Percentiles rank a stretch among this genome's conserved stretches.
Evolutionary conservation across 2,888 invertebrate genomes (phyloP).

Genomic region (Corbicula japonica): DNA sequence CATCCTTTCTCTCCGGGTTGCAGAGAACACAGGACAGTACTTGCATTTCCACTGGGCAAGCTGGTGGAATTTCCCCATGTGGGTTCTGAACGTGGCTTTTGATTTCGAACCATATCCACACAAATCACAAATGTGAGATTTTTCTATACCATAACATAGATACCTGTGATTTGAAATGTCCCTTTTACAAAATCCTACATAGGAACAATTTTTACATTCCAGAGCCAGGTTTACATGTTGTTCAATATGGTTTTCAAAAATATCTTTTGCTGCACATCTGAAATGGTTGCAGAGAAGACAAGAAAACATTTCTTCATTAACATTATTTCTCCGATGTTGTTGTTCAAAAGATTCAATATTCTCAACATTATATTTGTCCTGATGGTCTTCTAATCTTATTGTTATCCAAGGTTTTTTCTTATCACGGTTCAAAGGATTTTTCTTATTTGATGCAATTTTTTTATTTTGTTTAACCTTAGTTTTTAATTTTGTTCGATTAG

Average conservation of each 20-base stretch:
- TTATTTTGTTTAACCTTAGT: background rate
- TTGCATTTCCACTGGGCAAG: conserved; percentile 21
- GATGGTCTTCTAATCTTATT: conserved; percentile 26
- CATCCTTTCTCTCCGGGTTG: background rate
- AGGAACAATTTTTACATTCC: conserved; percentile 6
- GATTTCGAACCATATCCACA: background rate
- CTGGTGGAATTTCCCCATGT: conserved; percentile 7
- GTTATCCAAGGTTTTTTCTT: conserved; percentile 12
- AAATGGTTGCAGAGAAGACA: conserved; percentile 44
- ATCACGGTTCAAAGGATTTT: background rate
- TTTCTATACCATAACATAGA: too few relatives aligned
- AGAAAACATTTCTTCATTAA: background rate
- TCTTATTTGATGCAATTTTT: background rate
- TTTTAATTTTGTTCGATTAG: conserved; percentile 4
- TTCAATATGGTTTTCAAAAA: conserved; percentile 50
- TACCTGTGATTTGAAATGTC: too few relatives aligned
- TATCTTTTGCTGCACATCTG: conserved; percentile 29
- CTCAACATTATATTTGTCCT: conserved; percentile 18
- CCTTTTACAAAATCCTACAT: too few relatives aligned
- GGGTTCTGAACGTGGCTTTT: background rate
- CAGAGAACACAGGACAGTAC: background rate
- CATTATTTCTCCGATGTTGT: conserved; percentile 11
- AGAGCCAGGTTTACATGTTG: conserved; percentile 40
- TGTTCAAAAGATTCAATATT: conserved; percentile 19
- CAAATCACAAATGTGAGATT: background rate